phyloP scores from a whole-genome alignment of 2,113 vertebrate species.

The Rana temporaria region DNA sequence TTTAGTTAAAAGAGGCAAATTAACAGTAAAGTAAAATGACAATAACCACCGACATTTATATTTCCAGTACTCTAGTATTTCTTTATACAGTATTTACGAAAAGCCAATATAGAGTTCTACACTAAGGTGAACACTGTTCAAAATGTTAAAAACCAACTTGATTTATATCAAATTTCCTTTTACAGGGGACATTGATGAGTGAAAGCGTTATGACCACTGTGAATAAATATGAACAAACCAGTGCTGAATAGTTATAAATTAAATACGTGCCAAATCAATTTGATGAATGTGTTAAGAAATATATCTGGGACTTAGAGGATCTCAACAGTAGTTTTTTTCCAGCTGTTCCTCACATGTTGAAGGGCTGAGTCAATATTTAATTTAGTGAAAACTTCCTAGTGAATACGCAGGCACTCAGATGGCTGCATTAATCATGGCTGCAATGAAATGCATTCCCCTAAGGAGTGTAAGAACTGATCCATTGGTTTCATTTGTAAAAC shows the following conservation, averaged over 20 bases:
- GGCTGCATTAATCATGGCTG: slow-evolving; percentile 80
- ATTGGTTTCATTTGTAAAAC: slow-evolving; percentile 78
- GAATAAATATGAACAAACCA: slow-evolving; percentile 55
- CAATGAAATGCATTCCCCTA: slow-evolving; percentile 76
- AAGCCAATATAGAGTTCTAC: no score
- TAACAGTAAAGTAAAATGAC: no score
- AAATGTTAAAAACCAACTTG: not conserved
- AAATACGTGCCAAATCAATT: slow-evolving; percentile 62
- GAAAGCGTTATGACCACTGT: slow-evolving; percentile 36
- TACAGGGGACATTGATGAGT: slow-evolving; percentile 18
- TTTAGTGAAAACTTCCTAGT: slow-evolving; percentile 91
- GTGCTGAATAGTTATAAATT: slow-evolving; percentile 55
- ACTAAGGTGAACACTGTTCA: no score
- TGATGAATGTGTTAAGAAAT: slow-evolving; percentile 68
- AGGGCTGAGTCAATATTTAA: slow-evolving; percentile 81
- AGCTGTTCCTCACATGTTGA: slow-evolving; percentile 71
- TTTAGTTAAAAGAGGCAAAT: no score
- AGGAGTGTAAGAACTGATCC: slow-evolving; percentile 72
- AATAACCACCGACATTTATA: no score
- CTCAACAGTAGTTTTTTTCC: slow-evolving; percentile 72
- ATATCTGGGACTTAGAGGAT: slow-evolving; percentile 66
- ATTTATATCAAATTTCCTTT: slow-evolving; percentile 20
- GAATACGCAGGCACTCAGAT: slow-evolving; percentile 82
- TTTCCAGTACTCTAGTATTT: no score
- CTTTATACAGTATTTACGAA: no score